Percentiles rank a stretch among this genome's conserved stretches.
Conservation (phyloP, 37 sponge, comb jelly and placozoan genomes). For the Amphimedon queenslandica region DNA sequence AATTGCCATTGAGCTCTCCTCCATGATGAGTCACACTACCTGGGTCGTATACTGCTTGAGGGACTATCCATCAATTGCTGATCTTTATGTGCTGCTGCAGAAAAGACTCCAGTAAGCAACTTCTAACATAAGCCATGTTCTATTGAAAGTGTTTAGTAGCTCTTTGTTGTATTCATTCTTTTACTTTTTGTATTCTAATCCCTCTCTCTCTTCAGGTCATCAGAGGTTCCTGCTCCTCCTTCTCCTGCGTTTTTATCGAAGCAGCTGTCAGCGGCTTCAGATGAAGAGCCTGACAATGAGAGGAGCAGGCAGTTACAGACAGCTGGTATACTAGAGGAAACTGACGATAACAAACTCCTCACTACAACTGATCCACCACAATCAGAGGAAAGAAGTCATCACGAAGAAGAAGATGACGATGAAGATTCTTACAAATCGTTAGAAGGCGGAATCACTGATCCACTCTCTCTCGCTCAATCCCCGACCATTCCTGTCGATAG, state of each 20-base stretch:
- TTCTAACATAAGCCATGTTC: too few relatives aligned
- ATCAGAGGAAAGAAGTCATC: not conserved
- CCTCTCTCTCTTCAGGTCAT: not conserved
- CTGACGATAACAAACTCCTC: not conserved
- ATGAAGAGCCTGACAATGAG: not conserved
- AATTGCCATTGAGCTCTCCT: slow-evolving; percentile 27
- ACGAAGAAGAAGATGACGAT: not conserved
- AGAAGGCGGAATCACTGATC: not conserved
- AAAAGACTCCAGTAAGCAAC: too few relatives aligned
- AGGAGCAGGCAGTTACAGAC: slow-evolving; percentile 16
- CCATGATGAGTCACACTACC: not conserved
- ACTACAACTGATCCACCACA: not conserved
- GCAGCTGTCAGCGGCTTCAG: not conserved
- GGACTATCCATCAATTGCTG: not conserved
- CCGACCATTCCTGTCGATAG: too few relatives aligned
- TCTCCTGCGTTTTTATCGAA: not conserved
- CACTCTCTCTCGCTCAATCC: not conserved
- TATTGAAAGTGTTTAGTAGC: too few relatives aligned
- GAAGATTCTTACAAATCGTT: not conserved
- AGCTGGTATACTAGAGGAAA: not conserved
- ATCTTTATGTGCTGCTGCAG: slow-evolving; percentile 5
- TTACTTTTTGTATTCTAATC: too few relatives aligned
- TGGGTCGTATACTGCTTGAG: slow-evolving; percentile 48
- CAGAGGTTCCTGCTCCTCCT: not conserved
- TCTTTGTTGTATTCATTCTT: too few relatives aligned